A percentile compares a stretch with the other conserved stretches of the same genome.
These are phyloP conservation scores for Delphinapterus leucas DNA, from an alignment of 2,113 vertebrate genomes.

Conservation along the genomic window DNA sequence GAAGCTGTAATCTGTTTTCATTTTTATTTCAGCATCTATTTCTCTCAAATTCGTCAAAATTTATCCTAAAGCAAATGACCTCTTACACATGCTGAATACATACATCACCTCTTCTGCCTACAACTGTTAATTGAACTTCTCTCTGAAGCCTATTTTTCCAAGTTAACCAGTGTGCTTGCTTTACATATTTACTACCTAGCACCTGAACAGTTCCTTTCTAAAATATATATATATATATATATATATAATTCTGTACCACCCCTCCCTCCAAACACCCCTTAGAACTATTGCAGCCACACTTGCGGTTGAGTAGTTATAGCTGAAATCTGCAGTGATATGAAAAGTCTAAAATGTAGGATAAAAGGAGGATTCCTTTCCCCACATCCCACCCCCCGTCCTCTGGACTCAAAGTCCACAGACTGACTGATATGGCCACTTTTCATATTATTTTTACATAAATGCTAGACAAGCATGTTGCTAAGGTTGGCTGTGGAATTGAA, in stretches of 20 bases:
- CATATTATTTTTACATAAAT: slow-evolving; percentile 85
- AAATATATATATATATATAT: slow-evolving; percentile 30
- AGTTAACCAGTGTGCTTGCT: slow-evolving; percentile 72
- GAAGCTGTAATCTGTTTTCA: slow-evolving; percentile 73
- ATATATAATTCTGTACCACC: slow-evolving; percentile 51
- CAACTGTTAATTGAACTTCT: slow-evolving; percentile 81
- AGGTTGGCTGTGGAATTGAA: slow-evolving; percentile 73
- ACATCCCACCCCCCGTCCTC: background rate
- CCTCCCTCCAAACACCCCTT: background rate
- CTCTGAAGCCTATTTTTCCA: slow-evolving; percentile 74
- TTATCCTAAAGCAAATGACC: slow-evolving; percentile 83
- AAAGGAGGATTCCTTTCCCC: slow-evolving; percentile 53
- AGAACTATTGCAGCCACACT: slow-evolving; percentile 52
- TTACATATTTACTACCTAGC: slow-evolving; percentile 78
- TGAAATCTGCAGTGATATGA: slow-evolving; percentile 71
- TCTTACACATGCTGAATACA: slow-evolving; percentile 76
- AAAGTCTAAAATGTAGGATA: slow-evolving; percentile 66
- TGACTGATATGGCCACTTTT: slow-evolving; percentile 76
- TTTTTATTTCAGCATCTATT: slow-evolving; percentile 76
- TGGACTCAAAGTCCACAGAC: slow-evolving; percentile 75
- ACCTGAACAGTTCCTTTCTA: slow-evolving; percentile 68
- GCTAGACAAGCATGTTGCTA: slow-evolving; percentile 80
- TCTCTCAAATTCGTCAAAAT: slow-evolving; percentile 81
- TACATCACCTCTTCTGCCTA: slow-evolving; percentile 76
- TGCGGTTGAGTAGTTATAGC: slow-evolving; percentile 54